Conservation (phyloP, 1,140 invertebrate species). For the Megalopta genalis region DNA sequence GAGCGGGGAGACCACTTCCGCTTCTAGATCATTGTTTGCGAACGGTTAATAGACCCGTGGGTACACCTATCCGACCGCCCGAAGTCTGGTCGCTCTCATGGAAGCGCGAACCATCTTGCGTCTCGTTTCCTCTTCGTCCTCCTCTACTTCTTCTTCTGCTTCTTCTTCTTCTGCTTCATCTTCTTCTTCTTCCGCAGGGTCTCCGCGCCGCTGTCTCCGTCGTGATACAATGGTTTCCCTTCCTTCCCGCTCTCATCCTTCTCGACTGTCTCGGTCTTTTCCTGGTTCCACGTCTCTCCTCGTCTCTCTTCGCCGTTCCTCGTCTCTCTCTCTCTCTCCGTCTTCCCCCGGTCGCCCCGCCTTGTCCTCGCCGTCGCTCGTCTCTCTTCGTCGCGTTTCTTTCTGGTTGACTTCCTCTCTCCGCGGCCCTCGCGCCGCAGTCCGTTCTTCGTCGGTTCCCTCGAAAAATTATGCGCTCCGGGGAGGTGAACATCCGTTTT, state of each 20-base stretch:
- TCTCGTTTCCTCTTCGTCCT: conserved; percentile 39
- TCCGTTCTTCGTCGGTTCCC: conserved; percentile 53
- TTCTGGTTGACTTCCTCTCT: conserved; percentile 60
- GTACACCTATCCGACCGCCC: conserved; percentile 69
- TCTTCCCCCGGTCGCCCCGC: background rate
- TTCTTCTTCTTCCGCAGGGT: too few species aligned
- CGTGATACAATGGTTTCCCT: conserved; percentile 20
- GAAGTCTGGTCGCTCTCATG: conserved; percentile 68
- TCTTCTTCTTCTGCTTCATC: background rate
- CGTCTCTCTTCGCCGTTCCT: background rate
- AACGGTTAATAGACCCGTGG: conserved; percentile 78
- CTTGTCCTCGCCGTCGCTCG: background rate
- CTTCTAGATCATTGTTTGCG: conserved; percentile 79
- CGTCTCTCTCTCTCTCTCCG: background rate
- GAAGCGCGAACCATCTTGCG: conserved; percentile 55
- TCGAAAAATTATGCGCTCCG: conserved; percentile 71
- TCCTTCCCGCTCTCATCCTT: conserved; percentile 1
- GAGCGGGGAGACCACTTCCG: conserved; percentile 68
- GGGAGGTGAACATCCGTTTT: conserved; percentile 72
- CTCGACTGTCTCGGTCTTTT: background rate
- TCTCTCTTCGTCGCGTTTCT: background rate
- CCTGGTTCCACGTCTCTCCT: background rate
- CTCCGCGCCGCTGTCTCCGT: too few species aligned
- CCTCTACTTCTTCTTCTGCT: background rate
- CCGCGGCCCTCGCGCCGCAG: conserved; percentile 40